Conservation (phyloP, 2,888 invertebrate species). For the Watsonalla binaria region DNA sequence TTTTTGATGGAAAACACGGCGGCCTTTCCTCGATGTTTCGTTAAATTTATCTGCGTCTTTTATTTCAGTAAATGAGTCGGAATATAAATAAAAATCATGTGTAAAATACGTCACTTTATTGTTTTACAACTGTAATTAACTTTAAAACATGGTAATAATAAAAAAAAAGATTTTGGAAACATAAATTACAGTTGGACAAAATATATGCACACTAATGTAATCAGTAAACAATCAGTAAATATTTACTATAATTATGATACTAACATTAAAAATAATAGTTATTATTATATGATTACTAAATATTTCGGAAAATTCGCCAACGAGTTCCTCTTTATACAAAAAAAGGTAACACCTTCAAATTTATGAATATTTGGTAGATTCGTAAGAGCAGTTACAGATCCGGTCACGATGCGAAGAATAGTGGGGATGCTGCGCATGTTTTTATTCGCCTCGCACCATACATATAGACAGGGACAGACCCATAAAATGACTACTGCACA, state of each 20-base stretch:
- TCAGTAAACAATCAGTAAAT: conserved; percentile 2
- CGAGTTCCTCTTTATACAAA: neutral
- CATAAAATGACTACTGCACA: no score
- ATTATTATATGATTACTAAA: conserved; percentile 1
- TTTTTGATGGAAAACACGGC: no score
- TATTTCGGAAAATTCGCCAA: neutral
- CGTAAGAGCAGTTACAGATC: neutral
- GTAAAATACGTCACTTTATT: conserved; percentile 70
- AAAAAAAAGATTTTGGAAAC: conserved; percentile 30
- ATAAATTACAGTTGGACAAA: conserved; percentile 29
- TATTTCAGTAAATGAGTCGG: no score
- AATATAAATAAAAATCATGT: conserved; percentile 39
- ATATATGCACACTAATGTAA: conserved; percentile 10
- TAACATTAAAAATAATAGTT: conserved; percentile 7
- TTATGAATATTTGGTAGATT: neutral
- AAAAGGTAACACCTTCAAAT: neutral
- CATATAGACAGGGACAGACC: no score
- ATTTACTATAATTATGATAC: conserved; percentile 3
- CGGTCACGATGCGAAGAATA: no score
- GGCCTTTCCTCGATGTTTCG: no score
- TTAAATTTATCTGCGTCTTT: no score
- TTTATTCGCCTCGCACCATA: no score
- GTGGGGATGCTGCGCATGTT: no score
- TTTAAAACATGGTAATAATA: conserved; percentile 27
- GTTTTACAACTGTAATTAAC: conserved; percentile 50